These are phyloP conservation scores for Apistogramma diplotaenia DNA, from an alignment of 2,113 vertebrate species.

Conservation along the genomic window DNA sequence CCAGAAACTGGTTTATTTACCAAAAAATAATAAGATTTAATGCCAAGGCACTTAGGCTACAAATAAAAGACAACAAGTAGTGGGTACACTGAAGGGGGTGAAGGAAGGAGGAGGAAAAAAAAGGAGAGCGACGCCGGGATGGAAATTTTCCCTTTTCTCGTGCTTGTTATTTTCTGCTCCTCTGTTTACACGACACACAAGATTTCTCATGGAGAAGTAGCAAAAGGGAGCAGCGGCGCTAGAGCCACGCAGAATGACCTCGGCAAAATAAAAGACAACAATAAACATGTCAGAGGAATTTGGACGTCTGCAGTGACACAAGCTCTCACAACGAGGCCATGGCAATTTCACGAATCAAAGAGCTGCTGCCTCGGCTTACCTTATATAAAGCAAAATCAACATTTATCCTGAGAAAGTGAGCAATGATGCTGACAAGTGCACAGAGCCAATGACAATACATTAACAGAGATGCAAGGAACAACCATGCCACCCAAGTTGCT, in stretches of 20 bases:
- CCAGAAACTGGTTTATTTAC: slow-evolving; percentile 99
- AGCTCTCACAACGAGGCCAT: slow-evolving; percentile 73
- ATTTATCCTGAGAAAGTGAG: slow-evolving; percentile 94
- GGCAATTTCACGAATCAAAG: slow-evolving; percentile 86
- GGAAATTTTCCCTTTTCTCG: slow-evolving; percentile 65
- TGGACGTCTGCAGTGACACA: slow-evolving; percentile 86
- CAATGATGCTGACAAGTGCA: slow-evolving; percentile 93
- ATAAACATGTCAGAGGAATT: slow-evolving; percentile 86
- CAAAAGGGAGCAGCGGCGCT: slow-evolving; percentile 33
- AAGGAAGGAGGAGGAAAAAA: background rate
- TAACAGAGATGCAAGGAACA: slow-evolving; percentile 85
- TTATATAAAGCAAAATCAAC: slow-evolving; percentile 93
- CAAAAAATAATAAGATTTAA: slow-evolving; percentile 88
- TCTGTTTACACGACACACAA: slow-evolving; percentile 68
- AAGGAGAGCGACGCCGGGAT: slow-evolving; percentile 32
- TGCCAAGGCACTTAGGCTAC: slow-evolving; percentile 91
- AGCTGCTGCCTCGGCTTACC: slow-evolving; percentile 83
- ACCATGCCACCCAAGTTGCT: slow-evolving; percentile 98
- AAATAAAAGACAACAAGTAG: slow-evolving; percentile 88
- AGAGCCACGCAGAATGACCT: slow-evolving; percentile 34
- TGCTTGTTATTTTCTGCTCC: slow-evolving; percentile 72
- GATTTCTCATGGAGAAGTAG: slow-evolving; percentile 37
- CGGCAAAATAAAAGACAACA: slow-evolving; percentile 70
- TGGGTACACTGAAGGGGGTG: slow-evolving; percentile 50
- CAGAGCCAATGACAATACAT: slow-evolving; percentile 97